phyloP scores from a whole-genome alignment of 2,888 invertebrate genomes.

The Timandra comae region DNA sequence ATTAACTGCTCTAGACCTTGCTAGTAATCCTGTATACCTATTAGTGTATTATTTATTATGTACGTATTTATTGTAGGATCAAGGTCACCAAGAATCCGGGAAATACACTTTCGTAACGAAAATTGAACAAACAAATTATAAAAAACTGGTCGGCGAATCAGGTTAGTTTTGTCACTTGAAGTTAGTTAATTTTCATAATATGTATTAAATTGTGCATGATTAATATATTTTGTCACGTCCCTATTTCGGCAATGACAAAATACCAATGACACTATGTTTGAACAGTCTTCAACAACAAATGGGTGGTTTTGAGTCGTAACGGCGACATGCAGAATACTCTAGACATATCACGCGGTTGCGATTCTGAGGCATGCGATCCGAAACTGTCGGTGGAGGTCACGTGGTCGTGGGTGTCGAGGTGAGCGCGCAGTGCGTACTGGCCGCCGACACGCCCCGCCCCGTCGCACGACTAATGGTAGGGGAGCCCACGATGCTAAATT shows the following conservation, averaged over 20 bases:
- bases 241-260: not conserved
- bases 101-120: not conserved
- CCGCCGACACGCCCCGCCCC: too few species aligned
- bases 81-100: not conserved
- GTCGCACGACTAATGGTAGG: too few species aligned
- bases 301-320: constrained; percentile 30
- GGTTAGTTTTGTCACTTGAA: not conserved
- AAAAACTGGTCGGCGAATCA: not conserved
- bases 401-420: constrained; percentile 33
- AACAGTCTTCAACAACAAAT: constrained; percentile 34
- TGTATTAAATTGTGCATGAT: not conserved
- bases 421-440: too few species aligned
- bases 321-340: constrained; percentile 20
- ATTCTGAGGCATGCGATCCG: constrained; percentile 34
- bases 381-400: constrained; percentile 23
- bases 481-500: too few species aligned
- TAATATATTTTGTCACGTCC: too few species aligned
- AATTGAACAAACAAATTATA: not conserved
- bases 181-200: not conserved
- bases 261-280: not conserved
- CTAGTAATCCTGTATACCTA: too few species aligned
- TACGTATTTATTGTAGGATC: not conserved
- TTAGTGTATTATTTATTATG: too few species aligned
- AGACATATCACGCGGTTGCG: constrained; percentile 30
- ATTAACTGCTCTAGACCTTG: too few species aligned